Percentiles rank a stretch among this genome's conserved stretches.
Conservation (phyloP, 2,888 invertebrate species). For the Eupelmus urozonus region DNA sequence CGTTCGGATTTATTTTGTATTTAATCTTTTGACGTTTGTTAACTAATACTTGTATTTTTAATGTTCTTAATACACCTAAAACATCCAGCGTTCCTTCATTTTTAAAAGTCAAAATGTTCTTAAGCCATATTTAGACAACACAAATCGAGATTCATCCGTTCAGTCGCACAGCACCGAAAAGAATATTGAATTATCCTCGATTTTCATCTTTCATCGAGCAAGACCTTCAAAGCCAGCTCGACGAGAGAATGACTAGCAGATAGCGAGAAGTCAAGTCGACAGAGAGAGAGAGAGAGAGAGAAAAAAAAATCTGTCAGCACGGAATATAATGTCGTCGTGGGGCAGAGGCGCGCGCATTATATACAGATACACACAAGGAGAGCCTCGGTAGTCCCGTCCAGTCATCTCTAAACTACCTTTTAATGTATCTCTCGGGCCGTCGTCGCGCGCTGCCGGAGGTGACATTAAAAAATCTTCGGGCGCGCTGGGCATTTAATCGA, state of each 20-base stretch:
- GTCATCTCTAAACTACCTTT: slow-evolving; percentile 75
- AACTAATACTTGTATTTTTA: no score
- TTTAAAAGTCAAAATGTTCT: no score
- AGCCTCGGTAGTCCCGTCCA: slow-evolving; percentile 62
- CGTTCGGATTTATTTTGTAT: no score
- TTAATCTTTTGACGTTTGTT: no score
- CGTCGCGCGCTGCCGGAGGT: slow-evolving; percentile 32
- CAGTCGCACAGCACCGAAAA: background rate
- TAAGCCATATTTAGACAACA: background rate
- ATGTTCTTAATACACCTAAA: no score
- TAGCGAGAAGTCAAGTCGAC: background rate
- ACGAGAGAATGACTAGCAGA: slow-evolving; percentile 44
- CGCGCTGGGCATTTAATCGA: slow-evolving; percentile 43
- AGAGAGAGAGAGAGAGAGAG: slow-evolving; percentile 8
- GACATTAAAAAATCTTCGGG: slow-evolving; percentile 54
- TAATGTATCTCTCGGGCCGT: slow-evolving; percentile 67
- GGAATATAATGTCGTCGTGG: slow-evolving; percentile 47
- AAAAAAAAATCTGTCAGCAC: slow-evolving; percentile 46
- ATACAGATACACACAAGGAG: background rate
- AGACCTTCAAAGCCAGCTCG: slow-evolving; percentile 25
- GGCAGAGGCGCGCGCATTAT: slow-evolving; percentile 10
- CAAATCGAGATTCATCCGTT: background rate
- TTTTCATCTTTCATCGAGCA: slow-evolving; percentile 30
- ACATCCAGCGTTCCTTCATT: no score
- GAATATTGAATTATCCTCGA: slow-evolving; percentile 41